Conservation (phyloP, 2,797 vertebrate species). For the Mycteria americana region DNA sequence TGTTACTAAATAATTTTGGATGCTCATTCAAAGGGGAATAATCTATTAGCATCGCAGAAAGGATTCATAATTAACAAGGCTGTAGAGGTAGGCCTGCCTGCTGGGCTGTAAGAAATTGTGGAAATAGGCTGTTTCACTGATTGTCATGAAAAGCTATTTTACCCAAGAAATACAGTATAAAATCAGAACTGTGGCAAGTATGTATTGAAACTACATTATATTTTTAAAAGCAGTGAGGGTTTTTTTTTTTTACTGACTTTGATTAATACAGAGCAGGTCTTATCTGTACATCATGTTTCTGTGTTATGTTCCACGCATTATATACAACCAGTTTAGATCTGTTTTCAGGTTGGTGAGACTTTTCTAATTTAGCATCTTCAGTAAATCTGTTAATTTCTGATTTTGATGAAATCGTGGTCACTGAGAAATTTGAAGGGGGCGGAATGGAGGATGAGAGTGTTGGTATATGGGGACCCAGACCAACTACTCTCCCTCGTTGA, state of each 20-base stretch:
- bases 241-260: not conserved
- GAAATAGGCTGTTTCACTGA: slow-evolving; percentile 14
- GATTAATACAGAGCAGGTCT: not conserved
- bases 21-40: slow-evolving; percentile 47
- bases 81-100: slow-evolving; percentile 54
- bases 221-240: not conserved
- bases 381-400: not conserved
- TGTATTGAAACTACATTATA: not conserved
- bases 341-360: not conserved
- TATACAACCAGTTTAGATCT: not conserved
- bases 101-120: slow-evolving; percentile 50
- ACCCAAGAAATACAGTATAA: not conserved
- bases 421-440: not conserved
- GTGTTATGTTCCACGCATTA: not conserved
- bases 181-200: not conserved
- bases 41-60: slow-evolving; percentile 42
- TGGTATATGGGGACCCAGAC: not conserved
- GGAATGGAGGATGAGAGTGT: not conserved
- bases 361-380: not conserved
- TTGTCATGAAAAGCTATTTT: slow-evolving; percentile 8
- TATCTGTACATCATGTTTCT: not conserved
- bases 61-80: slow-evolving; percentile 33
- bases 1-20: slow-evolving; percentile 59
- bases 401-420: not conserved
- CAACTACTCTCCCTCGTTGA: not conserved